Evolutionary conservation across 2,113 vertebrate species (phyloP).

Genomic region (Oncorhynchus clarkii): DNA sequence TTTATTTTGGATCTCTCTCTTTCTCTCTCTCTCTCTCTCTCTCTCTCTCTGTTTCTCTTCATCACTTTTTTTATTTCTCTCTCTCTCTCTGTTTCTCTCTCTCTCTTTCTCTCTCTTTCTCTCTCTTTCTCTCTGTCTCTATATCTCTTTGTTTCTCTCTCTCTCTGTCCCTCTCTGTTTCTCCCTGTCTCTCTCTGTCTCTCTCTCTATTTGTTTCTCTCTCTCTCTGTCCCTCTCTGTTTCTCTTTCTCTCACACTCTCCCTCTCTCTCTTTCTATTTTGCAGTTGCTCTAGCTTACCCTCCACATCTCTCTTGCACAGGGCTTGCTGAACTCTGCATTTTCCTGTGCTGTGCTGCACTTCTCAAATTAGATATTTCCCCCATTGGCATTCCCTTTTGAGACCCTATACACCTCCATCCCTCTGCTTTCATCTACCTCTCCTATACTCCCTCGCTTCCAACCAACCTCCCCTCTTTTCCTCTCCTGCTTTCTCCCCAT

Average conservation of each 20-base stretch:
- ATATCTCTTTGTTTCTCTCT: background rate
- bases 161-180: background rate
- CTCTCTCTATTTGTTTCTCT: too few relatives aligned
- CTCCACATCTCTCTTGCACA: constrained; percentile 35
- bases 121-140: background rate
- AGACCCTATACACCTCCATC: constrained; percentile 35
- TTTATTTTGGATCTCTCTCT: constrained; percentile 12
- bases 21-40: constrained; percentile 29
- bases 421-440: constrained; percentile 31
- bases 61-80: too few relatives aligned
- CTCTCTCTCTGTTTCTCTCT: constrained; percentile 30
- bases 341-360: constrained; percentile 53
- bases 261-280: constrained; percentile 25
- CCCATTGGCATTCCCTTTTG: constrained; percentile 39
- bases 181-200: background rate
- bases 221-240: too few relatives aligned
- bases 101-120: too few relatives aligned
- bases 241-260: constrained; percentile 6
- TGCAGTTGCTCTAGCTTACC: background rate
- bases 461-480: background rate
- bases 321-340: constrained; percentile 61
- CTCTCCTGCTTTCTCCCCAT: constrained; percentile 2
- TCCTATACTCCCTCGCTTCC: background rate
- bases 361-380: constrained; percentile 41
- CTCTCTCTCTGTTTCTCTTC: constrained; percentile 12